A percentile compares a stretch with the other conserved stretches of the same genome.
phyloP scores from a whole-genome alignment of 2,113 vertebrate genomes.

The Saguinus midas region DNA sequence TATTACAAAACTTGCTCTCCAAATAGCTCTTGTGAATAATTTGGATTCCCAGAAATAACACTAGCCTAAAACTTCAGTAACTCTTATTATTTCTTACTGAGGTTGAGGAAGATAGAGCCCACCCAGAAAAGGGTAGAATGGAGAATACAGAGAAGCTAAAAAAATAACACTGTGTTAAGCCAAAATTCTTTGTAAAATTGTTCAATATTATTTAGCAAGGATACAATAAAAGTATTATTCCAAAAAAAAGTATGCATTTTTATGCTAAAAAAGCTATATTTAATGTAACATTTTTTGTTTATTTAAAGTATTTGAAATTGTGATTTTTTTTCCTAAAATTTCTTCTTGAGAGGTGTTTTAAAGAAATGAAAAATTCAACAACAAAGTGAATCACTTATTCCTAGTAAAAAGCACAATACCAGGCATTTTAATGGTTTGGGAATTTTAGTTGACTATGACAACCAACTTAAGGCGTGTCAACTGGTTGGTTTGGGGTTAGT shows the following conservation, averaged over 20 bases:
- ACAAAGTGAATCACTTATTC: background rate
- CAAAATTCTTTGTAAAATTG: background rate
- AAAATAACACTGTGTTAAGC: background rate
- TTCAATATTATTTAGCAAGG: background rate
- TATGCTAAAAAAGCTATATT: background rate
- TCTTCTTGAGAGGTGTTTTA: constrained; percentile 7
- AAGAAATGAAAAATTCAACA: background rate
- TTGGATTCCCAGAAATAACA: background rate
- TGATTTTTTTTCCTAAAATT: background rate
- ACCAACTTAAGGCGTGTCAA: background rate
- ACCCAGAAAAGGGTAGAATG: background rate
- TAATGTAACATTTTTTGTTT: background rate
- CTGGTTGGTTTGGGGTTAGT: background rate
- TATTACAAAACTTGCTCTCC: constrained; percentile 6
- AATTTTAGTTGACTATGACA: background rate
- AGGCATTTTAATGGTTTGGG: background rate
- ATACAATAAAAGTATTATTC: background rate
- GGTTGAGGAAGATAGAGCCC: background rate
- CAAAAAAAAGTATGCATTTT: background rate
- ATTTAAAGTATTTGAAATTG: constrained; percentile 22
- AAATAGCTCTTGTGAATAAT: constrained; percentile 5
- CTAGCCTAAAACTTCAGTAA: background rate
- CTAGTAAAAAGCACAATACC: background rate
- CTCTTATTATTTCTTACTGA: background rate
- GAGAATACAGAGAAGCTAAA: background rate